Evolutionary conservation across 92 coral and sea anemone genomes (phyloP).

Genomic region (Nematostella vectensis): DNA sequence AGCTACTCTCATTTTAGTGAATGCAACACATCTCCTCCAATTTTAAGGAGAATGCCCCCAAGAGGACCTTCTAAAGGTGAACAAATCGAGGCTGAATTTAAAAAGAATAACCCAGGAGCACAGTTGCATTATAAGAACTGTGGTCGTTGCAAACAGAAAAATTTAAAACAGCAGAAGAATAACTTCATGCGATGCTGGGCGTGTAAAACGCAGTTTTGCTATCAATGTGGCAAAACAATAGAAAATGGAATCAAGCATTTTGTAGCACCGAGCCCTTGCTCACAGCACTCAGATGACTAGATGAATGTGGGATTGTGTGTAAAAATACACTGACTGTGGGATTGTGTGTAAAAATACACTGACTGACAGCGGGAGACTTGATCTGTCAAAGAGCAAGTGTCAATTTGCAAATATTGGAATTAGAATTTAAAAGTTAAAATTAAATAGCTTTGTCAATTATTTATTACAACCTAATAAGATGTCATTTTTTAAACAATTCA

Average conservation of each 20-base stretch:
- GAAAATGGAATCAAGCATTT: conserved; percentile 58
- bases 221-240: conserved; percentile 63
- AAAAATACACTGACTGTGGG: too few species aligned
- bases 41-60: too few species aligned
- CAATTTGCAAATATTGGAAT: too few species aligned
- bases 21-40: too few species aligned
- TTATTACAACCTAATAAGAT: too few species aligned
- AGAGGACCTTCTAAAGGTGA: conserved; percentile 61
- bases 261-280: conserved; percentile 39
- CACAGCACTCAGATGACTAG: conserved; percentile 82
- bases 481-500: too few species aligned
- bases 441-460: too few species aligned
- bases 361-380: too few species aligned
- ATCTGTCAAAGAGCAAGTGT: too few species aligned
- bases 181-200: conserved; percentile 90
- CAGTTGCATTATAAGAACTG: conserved; percentile 33
- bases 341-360: too few species aligned
- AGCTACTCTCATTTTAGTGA: conserved; percentile 58
- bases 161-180: conserved; percentile 61
- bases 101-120: conserved; percentile 30
- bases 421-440: too few species aligned
- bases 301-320: too few species aligned
- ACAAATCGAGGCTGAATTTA: conserved; percentile 27
- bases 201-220: conserved; percentile 81
- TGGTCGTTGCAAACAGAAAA: conserved; percentile 81